These are phyloP conservation scores for Tretioscincus oriximinensis DNA, from an alignment of 2,113 vertebrate species.

Conservation along the genomic window DNA sequence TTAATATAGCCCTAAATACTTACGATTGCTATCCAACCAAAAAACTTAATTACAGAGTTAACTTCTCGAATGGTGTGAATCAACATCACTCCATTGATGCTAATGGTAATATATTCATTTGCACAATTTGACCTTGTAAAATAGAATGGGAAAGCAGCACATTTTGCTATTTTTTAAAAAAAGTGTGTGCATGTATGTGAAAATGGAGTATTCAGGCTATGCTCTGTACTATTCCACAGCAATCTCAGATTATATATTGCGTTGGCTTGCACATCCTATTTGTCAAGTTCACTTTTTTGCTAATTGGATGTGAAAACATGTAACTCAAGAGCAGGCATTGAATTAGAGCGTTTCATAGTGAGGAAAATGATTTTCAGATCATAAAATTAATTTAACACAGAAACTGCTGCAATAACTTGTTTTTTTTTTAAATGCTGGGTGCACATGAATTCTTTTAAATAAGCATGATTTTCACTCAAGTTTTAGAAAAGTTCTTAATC, in stretches of 20 bases:
- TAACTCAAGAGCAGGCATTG: neutral
- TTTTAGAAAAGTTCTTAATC: constrained; percentile 2
- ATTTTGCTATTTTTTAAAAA: neutral
- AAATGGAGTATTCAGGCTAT: constrained; percentile 25
- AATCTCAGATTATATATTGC: neutral
- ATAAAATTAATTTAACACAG: neutral
- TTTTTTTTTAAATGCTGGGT: neutral
- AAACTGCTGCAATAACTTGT: constrained; percentile 7
- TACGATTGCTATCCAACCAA: constrained; percentile 21
- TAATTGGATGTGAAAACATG: constrained; percentile 15
- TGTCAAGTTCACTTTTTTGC: constrained; percentile 25
- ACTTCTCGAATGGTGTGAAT: constrained; percentile 33
- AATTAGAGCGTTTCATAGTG: neutral
- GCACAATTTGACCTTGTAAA: constrained; percentile 14
- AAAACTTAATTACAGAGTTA: constrained; percentile 39
- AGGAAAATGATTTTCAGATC: constrained; percentile 32
- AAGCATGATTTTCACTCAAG: neutral
- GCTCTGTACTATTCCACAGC: constrained; percentile 16
- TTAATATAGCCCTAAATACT: constrained; percentile 44
- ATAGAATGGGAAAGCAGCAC: neutral
- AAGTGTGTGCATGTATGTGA: neutral
- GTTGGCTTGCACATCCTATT: constrained; percentile 33
- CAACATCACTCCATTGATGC: constrained; percentile 33
- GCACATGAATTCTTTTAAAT: neutral
- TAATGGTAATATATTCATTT: neutral